Evolutionary conservation across 2,113 vertebrate genomes (phyloP).

Genomic region (Marmota flaviventris): DNA sequence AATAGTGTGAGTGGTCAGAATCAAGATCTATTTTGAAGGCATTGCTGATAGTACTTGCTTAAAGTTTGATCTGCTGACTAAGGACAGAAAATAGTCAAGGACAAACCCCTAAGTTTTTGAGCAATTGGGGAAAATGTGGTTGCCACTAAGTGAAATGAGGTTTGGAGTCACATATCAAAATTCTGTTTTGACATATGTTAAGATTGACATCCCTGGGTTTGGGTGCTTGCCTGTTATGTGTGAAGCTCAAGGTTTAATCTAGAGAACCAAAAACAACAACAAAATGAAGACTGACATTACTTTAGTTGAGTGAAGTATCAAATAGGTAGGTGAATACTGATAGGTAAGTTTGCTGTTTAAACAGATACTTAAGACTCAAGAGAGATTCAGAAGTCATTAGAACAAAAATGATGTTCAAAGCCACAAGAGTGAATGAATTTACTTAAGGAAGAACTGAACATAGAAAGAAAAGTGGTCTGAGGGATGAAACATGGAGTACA

Average conservation of each 20-base stretch:
- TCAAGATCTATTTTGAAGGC: background rate
- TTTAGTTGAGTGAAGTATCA: constrained; percentile 37
- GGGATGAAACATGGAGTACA: background rate
- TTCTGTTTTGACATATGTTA: constrained; percentile 19
- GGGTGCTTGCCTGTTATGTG: too few relatives aligned
- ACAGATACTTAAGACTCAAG: background rate
- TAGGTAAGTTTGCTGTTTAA: background rate
- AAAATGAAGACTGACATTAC: background rate
- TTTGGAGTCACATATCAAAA: constrained; percentile 4
- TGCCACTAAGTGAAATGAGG: constrained; percentile 25
- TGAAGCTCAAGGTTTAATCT: too few relatives aligned
- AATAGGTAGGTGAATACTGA: background rate
- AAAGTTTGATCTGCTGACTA: background rate
- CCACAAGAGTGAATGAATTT: background rate
- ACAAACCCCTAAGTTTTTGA: background rate
- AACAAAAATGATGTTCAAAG: background rate
- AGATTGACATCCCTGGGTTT: background rate
- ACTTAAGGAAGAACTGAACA: background rate
- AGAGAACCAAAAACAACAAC: too few relatives aligned
- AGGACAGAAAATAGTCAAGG: background rate
- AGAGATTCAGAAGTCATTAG: constrained; percentile 26
- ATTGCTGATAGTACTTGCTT: background rate
- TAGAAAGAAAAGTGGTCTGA: background rate
- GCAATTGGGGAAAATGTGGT: constrained; percentile 34
- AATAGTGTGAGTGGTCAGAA: background rate